phyloP scores from a whole-genome alignment of 2,797 vertebrate species.

The Myiotriccus ornatus region DNA sequence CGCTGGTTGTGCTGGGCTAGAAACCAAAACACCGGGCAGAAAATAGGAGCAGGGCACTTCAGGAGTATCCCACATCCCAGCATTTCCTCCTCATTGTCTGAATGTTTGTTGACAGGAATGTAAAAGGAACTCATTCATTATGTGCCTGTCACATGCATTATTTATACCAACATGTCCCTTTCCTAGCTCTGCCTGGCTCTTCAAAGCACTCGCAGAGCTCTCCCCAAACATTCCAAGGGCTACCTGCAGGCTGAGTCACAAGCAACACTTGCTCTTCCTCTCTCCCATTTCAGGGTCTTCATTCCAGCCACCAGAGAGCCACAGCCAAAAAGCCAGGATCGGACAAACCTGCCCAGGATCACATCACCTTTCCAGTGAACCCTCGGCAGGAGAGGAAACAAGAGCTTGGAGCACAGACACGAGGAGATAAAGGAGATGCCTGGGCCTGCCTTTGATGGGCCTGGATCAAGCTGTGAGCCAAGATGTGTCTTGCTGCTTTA shows the following conservation, averaged over 20 bases:
- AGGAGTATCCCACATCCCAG: neutral
- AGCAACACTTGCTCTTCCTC: neutral
- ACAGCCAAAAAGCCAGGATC: neutral
- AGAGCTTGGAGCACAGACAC: neutral
- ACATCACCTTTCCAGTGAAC: neutral
- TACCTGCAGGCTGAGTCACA: neutral
- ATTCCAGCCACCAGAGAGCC: neutral
- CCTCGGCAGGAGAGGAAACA: neutral
- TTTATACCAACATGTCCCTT: neutral
- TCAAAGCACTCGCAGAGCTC: rapidly evolving
- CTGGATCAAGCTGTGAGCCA: neutral
- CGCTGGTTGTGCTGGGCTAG: neutral
- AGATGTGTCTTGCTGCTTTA: neutral
- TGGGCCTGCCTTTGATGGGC: neutral
- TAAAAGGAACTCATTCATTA: neutral
- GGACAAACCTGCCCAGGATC: neutral
- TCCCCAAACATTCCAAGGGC: neutral
- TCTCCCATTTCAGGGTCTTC: neutral
- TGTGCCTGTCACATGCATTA: constrained; percentile 5
- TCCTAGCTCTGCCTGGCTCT: neutral
- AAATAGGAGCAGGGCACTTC: neutral
- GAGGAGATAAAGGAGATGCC: neutral
- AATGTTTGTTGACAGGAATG: neutral
- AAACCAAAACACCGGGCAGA: neutral
- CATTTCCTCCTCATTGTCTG: neutral